Evolutionary conservation across 92 coral and sea anemone species (phyloP).

Genomic region (Bergia sp.): DNA sequence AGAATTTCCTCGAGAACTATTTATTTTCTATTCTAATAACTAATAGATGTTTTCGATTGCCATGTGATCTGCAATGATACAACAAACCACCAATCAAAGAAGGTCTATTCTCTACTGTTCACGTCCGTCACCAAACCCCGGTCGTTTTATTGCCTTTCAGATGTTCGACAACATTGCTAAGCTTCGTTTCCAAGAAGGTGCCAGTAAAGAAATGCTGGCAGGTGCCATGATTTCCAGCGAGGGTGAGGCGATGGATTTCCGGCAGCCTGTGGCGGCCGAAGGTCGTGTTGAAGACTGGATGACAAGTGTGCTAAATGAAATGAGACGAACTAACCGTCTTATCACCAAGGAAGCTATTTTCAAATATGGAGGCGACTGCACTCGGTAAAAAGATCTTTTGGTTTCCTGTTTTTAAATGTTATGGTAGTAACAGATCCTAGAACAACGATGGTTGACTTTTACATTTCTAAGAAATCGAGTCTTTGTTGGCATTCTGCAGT

Average conservation of each 20-base stretch:
- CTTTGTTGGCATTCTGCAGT: no score
- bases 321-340: slow-evolving; percentile 96
- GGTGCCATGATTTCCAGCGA: slow-evolving; percentile 95
- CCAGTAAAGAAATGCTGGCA: slow-evolving; percentile 88
- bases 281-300: slow-evolving; percentile 99
- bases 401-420: background rate
- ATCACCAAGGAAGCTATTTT: slow-evolving; percentile 98
- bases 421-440: background rate
- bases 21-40: background rate
- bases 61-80: background rate
- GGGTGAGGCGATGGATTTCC: slow-evolving; percentile 95
- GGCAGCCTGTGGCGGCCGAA: slow-evolving; percentile 93
- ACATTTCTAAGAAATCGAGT: no score
- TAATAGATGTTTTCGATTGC: no score
- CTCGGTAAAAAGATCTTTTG: slow-evolving; percentile 63
- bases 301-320: slow-evolving; percentile 97
- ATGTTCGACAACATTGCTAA: slow-evolving; percentile 98
- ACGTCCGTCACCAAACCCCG: background rate
- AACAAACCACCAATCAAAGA: background rate
- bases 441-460: background rate
- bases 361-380: slow-evolving; percentile 78
- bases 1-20: background rate
- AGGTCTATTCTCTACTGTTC: background rate
- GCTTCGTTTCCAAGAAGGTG: slow-evolving; percentile 94
- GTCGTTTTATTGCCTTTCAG: slow-evolving; percentile 51